A percentile compares a stretch with the other conserved stretches of the same genome.
Conservation (phyloP, 2,113 vertebrate genomes). For the Sterrhoptilus dennistouni region DNA sequence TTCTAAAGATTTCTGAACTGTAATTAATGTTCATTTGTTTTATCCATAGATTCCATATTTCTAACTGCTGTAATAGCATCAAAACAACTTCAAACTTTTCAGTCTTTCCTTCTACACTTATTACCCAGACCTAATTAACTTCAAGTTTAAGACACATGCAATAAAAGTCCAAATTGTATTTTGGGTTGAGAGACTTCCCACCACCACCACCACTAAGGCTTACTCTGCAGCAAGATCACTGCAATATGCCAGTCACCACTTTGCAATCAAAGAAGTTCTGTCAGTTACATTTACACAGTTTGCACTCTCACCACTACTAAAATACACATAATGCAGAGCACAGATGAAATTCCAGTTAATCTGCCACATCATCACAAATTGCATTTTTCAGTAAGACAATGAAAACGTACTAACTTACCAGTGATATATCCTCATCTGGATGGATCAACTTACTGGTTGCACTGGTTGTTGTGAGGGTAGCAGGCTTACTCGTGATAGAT, state of each 20-base stretch:
- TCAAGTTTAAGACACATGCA: not conserved
- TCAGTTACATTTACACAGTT: not conserved
- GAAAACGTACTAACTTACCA: constrained; percentile 87
- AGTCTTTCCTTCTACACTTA: not conserved
- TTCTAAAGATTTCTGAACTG: not conserved
- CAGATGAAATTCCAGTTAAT: not conserved
- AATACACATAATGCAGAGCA: not conserved
- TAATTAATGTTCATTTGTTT: not conserved
- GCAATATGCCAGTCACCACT: not conserved
- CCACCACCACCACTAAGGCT: not conserved
- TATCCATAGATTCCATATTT: not conserved
- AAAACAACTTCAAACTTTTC: not conserved
- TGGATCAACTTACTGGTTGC: constrained; percentile 99
- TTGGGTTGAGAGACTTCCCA: not conserved
- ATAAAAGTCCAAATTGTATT: not conserved
- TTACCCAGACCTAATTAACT: not conserved
- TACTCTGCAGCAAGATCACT: not conserved
- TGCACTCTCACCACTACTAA: not conserved
- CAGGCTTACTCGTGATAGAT: constrained; percentile 97
- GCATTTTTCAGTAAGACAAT: not conserved
- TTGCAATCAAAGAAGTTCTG: not conserved
- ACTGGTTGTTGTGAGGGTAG: constrained; percentile 96
- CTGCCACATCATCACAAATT: not conserved
- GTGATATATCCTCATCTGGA: constrained; percentile 99
- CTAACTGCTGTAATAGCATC: not conserved